Evolutionary conservation across 2,113 vertebrate species (phyloP), one percentile per base, ranked within the genome.

Genomic region (Piprites chloris): DNA sequence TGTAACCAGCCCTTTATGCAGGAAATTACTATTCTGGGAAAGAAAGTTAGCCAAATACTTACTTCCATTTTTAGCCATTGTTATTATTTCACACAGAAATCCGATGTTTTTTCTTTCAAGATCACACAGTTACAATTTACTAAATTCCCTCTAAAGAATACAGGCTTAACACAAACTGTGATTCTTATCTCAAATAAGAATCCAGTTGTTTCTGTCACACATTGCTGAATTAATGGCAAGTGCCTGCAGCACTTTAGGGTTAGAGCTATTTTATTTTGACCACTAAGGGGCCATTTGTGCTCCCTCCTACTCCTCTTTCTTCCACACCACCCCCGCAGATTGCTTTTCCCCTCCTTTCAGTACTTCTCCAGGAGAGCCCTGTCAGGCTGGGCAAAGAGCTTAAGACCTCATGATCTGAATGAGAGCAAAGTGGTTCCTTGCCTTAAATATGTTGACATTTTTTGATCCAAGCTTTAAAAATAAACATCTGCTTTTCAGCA

Each of bases 91-190:
- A 89, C 15, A 86, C 10, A 62, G 69, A 63, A 91, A 37, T 27
- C 6, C 5, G 21, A 20, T 0, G 0, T 21, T 71, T 68, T 87
- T 81, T 78, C 42, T 78, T 81, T 74, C 16, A 78, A 68, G 56
- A 46, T 24, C 16, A 71, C 12, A 32, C 12, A 74, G 35, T 42
- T 74, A 35, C 9, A 30, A 24, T 42, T 62, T 53, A 49, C 37
- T 66, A 66, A 86, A 58, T 59, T 33, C 37, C 27, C 32, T 77
- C 7, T 66, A 53, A 67, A 66, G 18, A 3, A 4, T 63, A 55
- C 14, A 69, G 37, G 3, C 10, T 72, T 55, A 71, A 71, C 12
- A 85, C 0, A 0, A 81, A 42, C 5, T 50, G 8, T 50, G 49
- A 50, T 14, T 50, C 26, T 50, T 27, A 50, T 50, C 23, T 53